These are phyloP conservation scores for Zaprionus ornatus DNA, from an alignment of 1,140 invertebrate genomes.

Conservation along the genomic window DNA sequence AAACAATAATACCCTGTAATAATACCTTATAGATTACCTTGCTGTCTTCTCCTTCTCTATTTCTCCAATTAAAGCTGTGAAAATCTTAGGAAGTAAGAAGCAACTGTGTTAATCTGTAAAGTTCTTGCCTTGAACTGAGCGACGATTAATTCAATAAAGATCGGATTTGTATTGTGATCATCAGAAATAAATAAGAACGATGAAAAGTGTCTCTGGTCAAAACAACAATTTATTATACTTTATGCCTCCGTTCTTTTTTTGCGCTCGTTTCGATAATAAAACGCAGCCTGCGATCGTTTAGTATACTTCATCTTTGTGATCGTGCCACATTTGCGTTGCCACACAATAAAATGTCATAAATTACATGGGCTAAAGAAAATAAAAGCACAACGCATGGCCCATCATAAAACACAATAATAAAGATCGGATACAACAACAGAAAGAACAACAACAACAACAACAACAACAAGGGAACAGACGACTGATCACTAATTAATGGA, in stretches of 20 bases:
- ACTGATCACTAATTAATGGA: conserved; percentile 81
- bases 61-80: too few species aligned
- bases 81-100: too few species aligned
- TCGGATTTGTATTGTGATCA: neutral
- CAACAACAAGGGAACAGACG: conserved; percentile 28
- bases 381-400: conserved; percentile 70
- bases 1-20: too few species aligned
- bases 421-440: conserved; percentile 59
- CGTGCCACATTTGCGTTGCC: conserved; percentile 64
- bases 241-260: neutral
- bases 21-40: too few species aligned
- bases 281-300: conserved; percentile 19
- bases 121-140: too few species aligned
- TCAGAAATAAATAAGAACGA: neutral
- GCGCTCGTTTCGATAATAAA: neutral
- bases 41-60: too few species aligned
- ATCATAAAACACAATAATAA: conserved; percentile 78
- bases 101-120: too few species aligned
- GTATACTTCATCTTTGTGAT: conserved; percentile 12
- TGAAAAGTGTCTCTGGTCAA: neutral
- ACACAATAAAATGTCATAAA: conserved; percentile 81
- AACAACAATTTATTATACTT: neutral
- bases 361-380: conserved; percentile 52
- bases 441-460: conserved; percentile 31
- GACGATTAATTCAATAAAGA: neutral